A percentile compares a stretch with the other conserved stretches of the same genome.
Evolutionary conservation across 2,113 vertebrate genomes (phyloP).

Genomic region (Grallaria varia): DNA sequence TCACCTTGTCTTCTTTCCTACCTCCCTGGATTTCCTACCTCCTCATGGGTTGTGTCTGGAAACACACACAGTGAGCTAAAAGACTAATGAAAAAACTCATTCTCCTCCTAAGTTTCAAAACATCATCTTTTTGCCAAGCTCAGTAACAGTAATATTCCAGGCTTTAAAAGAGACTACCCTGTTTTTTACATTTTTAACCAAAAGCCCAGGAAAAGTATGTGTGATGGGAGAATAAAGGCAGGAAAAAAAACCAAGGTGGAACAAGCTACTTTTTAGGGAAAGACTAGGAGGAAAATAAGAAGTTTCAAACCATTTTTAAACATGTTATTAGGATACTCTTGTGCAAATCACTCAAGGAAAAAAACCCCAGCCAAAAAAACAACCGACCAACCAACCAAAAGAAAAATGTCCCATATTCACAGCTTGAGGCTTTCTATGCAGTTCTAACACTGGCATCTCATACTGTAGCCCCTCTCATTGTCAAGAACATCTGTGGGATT

Average conservation of each 20-base stretch:
- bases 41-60: not conserved
- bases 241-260: not conserved
- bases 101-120: not conserved
- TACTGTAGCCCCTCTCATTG: not conserved
- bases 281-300: not conserved
- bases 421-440: accelerated
- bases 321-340: not conserved
- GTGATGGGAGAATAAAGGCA: not conserved
- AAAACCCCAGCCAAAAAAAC: not conserved
- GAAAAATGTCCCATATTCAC: not conserved
- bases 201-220: not conserved
- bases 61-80: not conserved
- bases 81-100: not conserved
- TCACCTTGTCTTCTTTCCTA: not conserved
- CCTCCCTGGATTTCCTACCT: not conserved
- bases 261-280: not conserved
- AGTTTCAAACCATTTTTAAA: not conserved
- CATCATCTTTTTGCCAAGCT: not conserved
- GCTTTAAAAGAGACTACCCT: not conserved
- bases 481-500: not conserved
- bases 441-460: not conserved
- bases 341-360: not conserved
- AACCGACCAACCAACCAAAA: not conserved
- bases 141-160: not conserved
- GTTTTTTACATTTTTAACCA: not conserved